phyloP scores from a whole-genome alignment of 2,113 vertebrate species.

The Ceyx margarethae region DNA sequence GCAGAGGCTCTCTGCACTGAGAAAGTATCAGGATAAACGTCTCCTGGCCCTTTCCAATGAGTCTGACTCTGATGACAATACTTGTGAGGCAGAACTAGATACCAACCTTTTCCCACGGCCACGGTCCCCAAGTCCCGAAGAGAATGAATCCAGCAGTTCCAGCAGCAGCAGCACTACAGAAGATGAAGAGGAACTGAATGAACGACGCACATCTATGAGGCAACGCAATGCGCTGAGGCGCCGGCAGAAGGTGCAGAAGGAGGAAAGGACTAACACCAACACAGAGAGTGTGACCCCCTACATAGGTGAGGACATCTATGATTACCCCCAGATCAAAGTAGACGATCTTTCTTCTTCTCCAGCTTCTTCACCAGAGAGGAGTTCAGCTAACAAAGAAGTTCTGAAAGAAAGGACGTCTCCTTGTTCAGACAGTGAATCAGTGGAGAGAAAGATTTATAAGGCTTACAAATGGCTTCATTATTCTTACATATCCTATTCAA shows the following conservation, averaged over 20 bases:
- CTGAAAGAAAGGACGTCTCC: conserved; percentile 70
- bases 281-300: conserved; percentile 72
- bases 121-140: conserved; percentile 89
- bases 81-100: conserved; percentile 78
- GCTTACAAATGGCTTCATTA: conserved; percentile 85
- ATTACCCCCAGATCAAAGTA: conserved; percentile 89
- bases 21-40: conserved; percentile 84
- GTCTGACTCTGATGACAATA: conserved; percentile 84
- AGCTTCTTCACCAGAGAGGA: conserved; percentile 78
- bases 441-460: conserved; percentile 83
- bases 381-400: conserved; percentile 60
- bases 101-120: conserved; percentile 91
- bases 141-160: conserved; percentile 87
- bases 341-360: conserved; percentile 90
- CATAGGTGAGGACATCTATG: conserved; percentile 87
- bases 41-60: conserved; percentile 88
- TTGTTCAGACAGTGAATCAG: conserved; percentile 77
- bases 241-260: conserved; percentile 78
- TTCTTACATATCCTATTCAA: conserved; percentile 81
- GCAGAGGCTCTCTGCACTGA: conserved; percentile 77
- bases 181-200: conserved; percentile 82
- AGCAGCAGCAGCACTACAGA: conserved; percentile 84
- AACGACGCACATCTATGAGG: conserved; percentile 80
- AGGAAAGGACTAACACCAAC: conserved; percentile 76
- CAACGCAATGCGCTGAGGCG: conserved; percentile 87